These are phyloP conservation scores for Polypterus senegalus DNA, from an alignment of 2,113 vertebrate genomes.

Conservation along the genomic window DNA sequence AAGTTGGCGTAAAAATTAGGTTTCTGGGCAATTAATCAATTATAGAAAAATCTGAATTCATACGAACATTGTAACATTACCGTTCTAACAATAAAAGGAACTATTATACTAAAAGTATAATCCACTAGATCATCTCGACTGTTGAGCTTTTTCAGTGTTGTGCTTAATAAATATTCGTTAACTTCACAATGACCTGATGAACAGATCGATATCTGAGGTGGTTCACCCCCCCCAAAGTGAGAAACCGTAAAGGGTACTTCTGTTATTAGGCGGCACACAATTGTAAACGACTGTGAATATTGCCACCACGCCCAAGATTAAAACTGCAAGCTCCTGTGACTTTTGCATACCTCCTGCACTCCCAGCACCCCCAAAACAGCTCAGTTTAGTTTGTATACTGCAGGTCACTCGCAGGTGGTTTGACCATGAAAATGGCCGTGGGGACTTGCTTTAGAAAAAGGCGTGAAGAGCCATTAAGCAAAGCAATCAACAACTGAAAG, in stretches of 20 bases:
- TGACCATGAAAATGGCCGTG: constrained; percentile 60
- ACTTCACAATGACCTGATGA: constrained; percentile 12
- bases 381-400: constrained; percentile 55
- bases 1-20: too few relatives aligned
- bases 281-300: constrained; percentile 19
- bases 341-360: constrained; percentile 16
- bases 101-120: constrained; percentile 10
- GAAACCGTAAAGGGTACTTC: background rate
- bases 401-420: constrained; percentile 46
- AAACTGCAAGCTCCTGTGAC: constrained; percentile 10
- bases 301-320: constrained; percentile 38
- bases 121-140: background rate
- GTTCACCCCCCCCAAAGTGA: constrained; percentile 7
- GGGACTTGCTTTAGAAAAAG: constrained; percentile 33
- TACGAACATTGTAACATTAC: too few relatives aligned
- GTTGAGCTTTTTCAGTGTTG: constrained; percentile 11
- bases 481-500: constrained; percentile 54
- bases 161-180: constrained; percentile 3
- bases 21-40: too few relatives aligned
- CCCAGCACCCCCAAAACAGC: constrained; percentile 28
- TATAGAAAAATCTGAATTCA: too few relatives aligned
- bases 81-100: too few relatives aligned
- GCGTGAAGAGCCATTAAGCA: constrained; percentile 39
- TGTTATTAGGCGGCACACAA: constrained; percentile 13
- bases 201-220: constrained; percentile 15